Conservation (phyloP, 2,888 invertebrate genomes). For the Bimastos eiseni region DNA sequence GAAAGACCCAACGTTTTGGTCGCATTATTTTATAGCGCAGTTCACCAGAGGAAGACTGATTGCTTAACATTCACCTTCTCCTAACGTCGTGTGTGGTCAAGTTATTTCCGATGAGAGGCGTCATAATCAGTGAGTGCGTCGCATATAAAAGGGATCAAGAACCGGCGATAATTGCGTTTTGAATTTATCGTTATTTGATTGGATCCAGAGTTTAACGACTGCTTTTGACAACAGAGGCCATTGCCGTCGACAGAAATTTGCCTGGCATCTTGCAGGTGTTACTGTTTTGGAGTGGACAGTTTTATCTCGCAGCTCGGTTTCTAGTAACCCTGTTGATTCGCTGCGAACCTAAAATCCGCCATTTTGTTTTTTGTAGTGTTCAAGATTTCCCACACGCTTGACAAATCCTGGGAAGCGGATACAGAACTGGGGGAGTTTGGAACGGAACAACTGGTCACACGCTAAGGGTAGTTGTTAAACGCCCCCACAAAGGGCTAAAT, state of each 20-base stretch:
- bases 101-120: neutral
- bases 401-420: neutral
- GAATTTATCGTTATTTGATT: no score
- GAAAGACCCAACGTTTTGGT: neutral
- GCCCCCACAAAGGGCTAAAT: neutral
- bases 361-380: constrained; percentile 3
- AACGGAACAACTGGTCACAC: neutral
- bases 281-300: neutral
- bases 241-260: no score
- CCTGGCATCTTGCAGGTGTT: no score
- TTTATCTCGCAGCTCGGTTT: neutral
- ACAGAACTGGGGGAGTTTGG: neutral
- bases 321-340: neutral
- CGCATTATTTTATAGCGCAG: neutral
- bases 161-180: neutral
- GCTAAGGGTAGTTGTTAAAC: neutral
- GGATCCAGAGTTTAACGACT: no score
- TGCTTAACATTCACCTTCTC: neutral
- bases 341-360: neutral
- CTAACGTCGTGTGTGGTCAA: neutral
- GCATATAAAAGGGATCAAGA: neutral
- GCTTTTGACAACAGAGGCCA: no score
- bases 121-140: neutral
- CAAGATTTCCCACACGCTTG: neutral
- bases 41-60: neutral